Conservation (phyloP, 2,888 invertebrate species). For the Tenthredo livida region DNA sequence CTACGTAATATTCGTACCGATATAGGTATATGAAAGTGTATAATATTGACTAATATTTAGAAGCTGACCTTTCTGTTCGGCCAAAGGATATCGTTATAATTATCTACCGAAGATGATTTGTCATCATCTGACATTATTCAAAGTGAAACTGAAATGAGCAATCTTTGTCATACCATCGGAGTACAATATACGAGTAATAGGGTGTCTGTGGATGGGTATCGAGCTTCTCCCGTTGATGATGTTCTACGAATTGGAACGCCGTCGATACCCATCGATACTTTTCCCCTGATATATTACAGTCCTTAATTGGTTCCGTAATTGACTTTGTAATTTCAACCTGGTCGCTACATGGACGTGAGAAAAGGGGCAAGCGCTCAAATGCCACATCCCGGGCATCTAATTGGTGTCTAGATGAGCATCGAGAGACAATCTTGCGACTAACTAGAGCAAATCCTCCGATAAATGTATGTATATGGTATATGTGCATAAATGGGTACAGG, state of each 20-base stretch:
- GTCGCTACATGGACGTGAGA: conserved; percentile 25
- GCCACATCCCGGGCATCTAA: conserved; percentile 7
- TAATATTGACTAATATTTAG: neutral
- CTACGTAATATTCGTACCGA: neutral
- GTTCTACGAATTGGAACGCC: neutral
- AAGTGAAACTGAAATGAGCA: conserved; percentile 39
- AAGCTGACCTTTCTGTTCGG: conserved; percentile 1
- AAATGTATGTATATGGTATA: neutral
- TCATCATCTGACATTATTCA: conserved; percentile 37
- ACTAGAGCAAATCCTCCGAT: conserved; percentile 30
- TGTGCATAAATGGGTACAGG: neutral
- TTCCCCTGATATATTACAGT: neutral
- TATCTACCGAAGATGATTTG: neutral
- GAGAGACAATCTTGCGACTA: neutral
- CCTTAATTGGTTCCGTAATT: conserved; percentile 32
- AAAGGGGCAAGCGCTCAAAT: neutral
- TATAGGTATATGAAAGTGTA: neutral
- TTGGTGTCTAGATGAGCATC: neutral
- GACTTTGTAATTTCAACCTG: conserved; percentile 26
- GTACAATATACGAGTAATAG: neutral
- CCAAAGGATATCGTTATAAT: conserved; percentile 1
- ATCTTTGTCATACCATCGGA: neutral
- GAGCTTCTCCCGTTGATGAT: neutral
- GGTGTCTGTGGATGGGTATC: conserved; percentile 1
- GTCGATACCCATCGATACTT: neutral